Conservation (phyloP, 1,140 invertebrate species). For the Hycleus phaleratus region DNA sequence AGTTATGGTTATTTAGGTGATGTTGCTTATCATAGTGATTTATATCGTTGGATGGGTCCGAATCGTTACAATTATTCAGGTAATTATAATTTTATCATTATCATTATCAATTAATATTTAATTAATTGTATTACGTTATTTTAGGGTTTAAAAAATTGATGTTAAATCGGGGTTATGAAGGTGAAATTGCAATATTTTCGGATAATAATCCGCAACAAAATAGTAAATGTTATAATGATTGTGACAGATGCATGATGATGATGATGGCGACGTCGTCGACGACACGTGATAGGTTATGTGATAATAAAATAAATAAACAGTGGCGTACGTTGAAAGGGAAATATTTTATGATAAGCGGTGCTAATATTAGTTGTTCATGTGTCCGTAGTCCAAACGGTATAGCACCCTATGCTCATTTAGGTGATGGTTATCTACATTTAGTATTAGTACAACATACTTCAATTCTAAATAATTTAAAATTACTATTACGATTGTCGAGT, state of each 20-base stretch:
- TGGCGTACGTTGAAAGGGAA: conserved; percentile 61
- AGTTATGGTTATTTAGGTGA: conserved; percentile 88
- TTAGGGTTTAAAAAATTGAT: conserved; percentile 67
- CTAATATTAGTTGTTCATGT: conserved; percentile 74
- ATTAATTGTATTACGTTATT: conserved; percentile 8
- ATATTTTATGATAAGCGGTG: conserved; percentile 72
- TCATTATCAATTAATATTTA: too few species aligned
- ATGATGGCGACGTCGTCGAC: too few species aligned
- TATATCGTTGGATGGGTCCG: conserved; percentile 84
- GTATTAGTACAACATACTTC: conserved; percentile 69
- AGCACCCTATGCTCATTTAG: conserved; percentile 71
- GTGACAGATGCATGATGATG: conserved; percentile 22
- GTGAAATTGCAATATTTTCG: conserved; percentile 54
- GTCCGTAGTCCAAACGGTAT: conserved; percentile 66
- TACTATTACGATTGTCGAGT: conserved; percentile 55
- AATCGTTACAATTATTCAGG: conserved; percentile 76
- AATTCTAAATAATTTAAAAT: conserved; percentile 63
- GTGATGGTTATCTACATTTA: conserved; percentile 73
- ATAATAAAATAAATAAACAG: conserved; percentile 22
- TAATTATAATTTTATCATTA: conserved; percentile 28
- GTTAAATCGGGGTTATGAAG: conserved; percentile 61
- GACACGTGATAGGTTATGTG: conserved; percentile 10
- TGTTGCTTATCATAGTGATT: conserved; percentile 73
- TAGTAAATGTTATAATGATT: conserved; percentile 31
- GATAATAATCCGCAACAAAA: conserved; percentile 31